Evolutionary conservation across 2,113 vertebrate genomes (phyloP).

Genomic region (Melanerpes aurifrons): DNA sequence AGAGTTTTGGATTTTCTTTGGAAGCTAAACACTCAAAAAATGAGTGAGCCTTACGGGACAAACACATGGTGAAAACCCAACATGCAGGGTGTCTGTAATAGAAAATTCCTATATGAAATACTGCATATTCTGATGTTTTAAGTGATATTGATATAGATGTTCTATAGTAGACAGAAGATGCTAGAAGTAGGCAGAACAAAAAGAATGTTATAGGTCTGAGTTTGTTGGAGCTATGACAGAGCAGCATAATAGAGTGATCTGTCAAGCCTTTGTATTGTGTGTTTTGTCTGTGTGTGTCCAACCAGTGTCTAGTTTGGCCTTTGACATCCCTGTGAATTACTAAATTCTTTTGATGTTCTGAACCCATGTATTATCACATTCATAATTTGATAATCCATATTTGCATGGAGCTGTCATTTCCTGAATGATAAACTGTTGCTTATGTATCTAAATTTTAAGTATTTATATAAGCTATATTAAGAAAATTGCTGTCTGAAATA

Average conservation of each 20-base stretch:
- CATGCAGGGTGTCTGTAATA: background rate
- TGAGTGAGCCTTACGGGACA: background rate
- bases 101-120: background rate
- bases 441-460: background rate
- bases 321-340: background rate
- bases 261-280: background rate
- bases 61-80: background rate
- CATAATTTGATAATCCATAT: background rate
- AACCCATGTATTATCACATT: background rate
- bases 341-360: background rate
- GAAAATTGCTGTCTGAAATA: slow-evolving; percentile 34
- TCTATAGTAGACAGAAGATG: background rate
- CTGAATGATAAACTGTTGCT: background rate
- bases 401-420: slow-evolving; percentile 3
- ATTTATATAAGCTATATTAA: slow-evolving; percentile 3
- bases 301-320: background rate
- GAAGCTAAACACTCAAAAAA: background rate
- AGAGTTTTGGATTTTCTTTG: background rate
- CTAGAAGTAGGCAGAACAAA: background rate
- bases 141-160: background rate
- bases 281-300: background rate
- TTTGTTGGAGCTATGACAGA: background rate
- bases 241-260: background rate
- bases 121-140: background rate
- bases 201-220: background rate